Conservation (phyloP, 2,888 invertebrate genomes). For the Stictocephala bisonia region DNA sequence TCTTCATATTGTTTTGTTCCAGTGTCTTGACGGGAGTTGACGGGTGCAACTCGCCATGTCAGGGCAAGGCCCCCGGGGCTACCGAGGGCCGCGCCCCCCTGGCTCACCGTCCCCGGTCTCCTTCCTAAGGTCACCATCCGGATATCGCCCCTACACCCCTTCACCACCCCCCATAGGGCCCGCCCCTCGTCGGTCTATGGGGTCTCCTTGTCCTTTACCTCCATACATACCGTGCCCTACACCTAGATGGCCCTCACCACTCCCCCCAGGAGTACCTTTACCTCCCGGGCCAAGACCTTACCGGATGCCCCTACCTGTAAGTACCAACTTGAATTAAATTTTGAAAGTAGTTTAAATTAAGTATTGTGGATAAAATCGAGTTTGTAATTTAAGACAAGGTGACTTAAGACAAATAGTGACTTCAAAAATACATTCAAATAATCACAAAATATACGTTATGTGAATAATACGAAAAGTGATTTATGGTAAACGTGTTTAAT, state of each 20-base stretch:
- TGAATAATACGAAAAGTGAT: too few relatives aligned
- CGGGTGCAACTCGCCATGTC: constrained; percentile 46
- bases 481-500: too few relatives aligned
- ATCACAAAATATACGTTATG: too few relatives aligned
- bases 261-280: constrained; percentile 65
- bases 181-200: constrained; percentile 45
- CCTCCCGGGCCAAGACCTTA: constrained; percentile 64
- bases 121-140: constrained; percentile 47
- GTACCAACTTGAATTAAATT: too few relatives aligned
- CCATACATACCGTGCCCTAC: constrained; percentile 73
- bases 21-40: constrained; percentile 45
- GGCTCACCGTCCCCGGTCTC: constrained; percentile 53
- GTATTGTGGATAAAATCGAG: too few relatives aligned
- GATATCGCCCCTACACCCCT: constrained; percentile 51
- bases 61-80: constrained; percentile 30
- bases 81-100: constrained; percentile 41
- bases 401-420: too few relatives aligned
- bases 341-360: too few relatives aligned
- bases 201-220: constrained; percentile 60
- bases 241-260: constrained; percentile 73
- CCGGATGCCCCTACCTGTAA: constrained; percentile 63
- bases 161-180: constrained; percentile 51
- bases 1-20: too few relatives aligned
- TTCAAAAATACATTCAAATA: too few relatives aligned
- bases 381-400: too few relatives aligned